These are phyloP conservation scores for Drepana falcataria DNA, from an alignment of 2,888 invertebrate genomes.

Conservation along the genomic window DNA sequence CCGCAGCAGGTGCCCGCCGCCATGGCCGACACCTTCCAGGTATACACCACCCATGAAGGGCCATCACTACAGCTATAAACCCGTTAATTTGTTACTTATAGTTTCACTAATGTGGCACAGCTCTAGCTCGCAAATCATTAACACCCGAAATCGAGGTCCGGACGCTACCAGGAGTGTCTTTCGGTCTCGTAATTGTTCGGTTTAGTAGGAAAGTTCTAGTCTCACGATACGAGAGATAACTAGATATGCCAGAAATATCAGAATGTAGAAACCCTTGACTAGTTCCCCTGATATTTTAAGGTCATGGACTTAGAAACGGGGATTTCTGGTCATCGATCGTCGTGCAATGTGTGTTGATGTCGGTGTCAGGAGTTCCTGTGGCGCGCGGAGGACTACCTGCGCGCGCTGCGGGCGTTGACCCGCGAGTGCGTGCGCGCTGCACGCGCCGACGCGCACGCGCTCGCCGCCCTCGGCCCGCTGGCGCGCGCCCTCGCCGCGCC, in stretches of 20 bases:
- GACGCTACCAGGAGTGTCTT: too few species aligned
- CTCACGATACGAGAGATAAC: too few species aligned
- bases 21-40: constrained; percentile 89
- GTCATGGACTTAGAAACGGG: too few species aligned
- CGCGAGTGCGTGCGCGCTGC: constrained; percentile 93
- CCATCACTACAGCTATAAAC: background rate
- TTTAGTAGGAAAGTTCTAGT: too few species aligned
- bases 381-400: constrained; percentile 93
- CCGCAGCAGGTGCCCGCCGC: constrained; percentile 89
- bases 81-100: too few species aligned
- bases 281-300: too few species aligned
- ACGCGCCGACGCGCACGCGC: constrained; percentile 83
- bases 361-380: constrained; percentile 87
- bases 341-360: background rate
- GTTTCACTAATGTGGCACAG: too few species aligned
- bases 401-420: constrained; percentile 90
- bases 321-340: background rate
- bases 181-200: too few species aligned
- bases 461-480: constrained; percentile 80
- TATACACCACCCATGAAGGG: constrained; percentile 19
- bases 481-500: constrained; percentile 86
- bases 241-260: too few species aligned
- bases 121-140: too few species aligned
- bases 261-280: too few species aligned
- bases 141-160: too few species aligned